Base-by-base conservation (phyloP, 2,888 invertebrate genomes). In the Napeogenes sylphis region DNA sequence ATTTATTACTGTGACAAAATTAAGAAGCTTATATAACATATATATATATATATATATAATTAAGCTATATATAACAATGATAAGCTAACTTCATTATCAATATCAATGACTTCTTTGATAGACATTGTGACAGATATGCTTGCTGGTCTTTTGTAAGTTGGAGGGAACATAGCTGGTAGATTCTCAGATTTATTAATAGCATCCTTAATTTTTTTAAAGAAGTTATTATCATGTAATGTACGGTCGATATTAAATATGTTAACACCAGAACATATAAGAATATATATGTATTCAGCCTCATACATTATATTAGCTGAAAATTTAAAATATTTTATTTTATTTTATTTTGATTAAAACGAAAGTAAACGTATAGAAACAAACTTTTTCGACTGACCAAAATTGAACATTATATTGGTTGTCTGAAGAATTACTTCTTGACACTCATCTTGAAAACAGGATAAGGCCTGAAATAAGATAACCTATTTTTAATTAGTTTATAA, bases 211-310 rank as follows among this genome's bases (percentile, higher is more conserved):
- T 59, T 56, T 6, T 65, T 6, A 14, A 69, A 75, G 4, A 68
- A 74, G 2, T 68, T 38, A 1, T 62, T 56, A 32, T 69, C 68
- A 32, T 73, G 65, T 38, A 59, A 56, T 5, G 76, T 78, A 35
- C 72, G 65, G 56, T 79, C 76, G 1, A 80, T 65, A 30, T 78
- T 78, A 32, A 80, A 73, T 45, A 79, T 73, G 12, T 78, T 78
- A 0, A 79, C 75, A 38, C 79, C 79, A 13, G 62, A 64, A 30
- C 51, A 47, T 63, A 65, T 58, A 2, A 70, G 60, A 8, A 57
- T 32, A 54, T 67, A 54, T 10, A 70, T 61, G 46, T 64, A 64
- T 35, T 59, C 13, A 4, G 45, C 14, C 42, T 56, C 51, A 55
- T 66, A 70, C 42, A n/a, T 33, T 56, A 21, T 56, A 12, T 57